Conservation (phyloP, 2,113 vertebrate genomes). For the Pyrgilauda ruficollis region DNA sequence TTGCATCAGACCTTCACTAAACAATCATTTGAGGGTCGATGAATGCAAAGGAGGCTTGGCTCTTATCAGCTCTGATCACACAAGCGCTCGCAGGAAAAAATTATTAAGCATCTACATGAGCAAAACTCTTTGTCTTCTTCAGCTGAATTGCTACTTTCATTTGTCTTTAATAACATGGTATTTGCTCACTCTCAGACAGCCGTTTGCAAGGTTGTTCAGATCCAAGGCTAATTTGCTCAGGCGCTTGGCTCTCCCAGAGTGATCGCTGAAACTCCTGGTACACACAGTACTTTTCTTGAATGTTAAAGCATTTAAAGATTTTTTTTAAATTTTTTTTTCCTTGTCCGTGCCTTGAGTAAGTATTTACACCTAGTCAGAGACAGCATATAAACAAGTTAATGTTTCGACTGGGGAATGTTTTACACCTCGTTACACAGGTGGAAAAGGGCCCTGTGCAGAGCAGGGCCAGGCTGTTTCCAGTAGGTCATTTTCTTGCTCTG, state of each 20-base stretch:
- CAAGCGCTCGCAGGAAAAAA: neutral
- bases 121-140: conserved; percentile 50
- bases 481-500: neutral
- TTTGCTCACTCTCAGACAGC: conserved; percentile 56
- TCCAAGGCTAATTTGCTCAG: conserved; percentile 63
- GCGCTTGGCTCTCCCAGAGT: conserved; percentile 34
- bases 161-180: conserved; percentile 61
- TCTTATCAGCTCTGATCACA: neutral
- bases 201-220: conserved; percentile 28
- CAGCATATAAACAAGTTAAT: neutral
- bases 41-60: conserved; percentile 2
- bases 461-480: conserved; percentile 1
- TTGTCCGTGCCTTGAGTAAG: neutral
- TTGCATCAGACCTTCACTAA: conserved; percentile 56
- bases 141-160: conserved; percentile 54
- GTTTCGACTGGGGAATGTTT: neutral
- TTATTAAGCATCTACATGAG: conserved; percentile 16
- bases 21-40: neutral
- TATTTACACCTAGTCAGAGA: conserved; percentile 16
- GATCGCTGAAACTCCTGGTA: conserved; percentile 51
- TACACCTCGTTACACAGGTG: conserved; percentile 14
- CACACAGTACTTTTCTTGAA: conserved; percentile 53
- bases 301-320: conserved; percentile 42
- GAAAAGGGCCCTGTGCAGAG: neutral
- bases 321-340: neutral